phyloP scores from a whole-genome alignment of 2,888 invertebrate species.

The Danaus chrysippus region DNA sequence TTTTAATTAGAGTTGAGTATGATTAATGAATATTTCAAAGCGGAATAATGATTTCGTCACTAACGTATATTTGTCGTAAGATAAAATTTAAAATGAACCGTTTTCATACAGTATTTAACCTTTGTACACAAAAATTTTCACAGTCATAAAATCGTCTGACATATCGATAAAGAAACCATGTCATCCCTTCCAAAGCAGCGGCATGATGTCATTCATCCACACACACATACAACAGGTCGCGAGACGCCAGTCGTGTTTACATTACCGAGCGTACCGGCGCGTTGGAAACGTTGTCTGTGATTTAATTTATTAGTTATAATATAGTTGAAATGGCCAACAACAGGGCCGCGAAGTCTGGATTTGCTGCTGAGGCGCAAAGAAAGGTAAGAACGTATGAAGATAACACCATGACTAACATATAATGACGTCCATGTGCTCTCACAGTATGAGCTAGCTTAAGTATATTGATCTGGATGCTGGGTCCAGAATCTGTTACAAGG shows the following conservation, averaged over 20 bases:
- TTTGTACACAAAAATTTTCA: background rate
- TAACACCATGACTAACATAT: constrained; percentile 5
- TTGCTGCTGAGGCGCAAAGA: constrained; percentile 96
- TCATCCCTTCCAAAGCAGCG: constrained; percentile 37
- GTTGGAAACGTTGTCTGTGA: constrained; percentile 61
- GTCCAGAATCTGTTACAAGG: constrained; percentile 65
- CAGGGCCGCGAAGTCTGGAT: constrained; percentile 94
- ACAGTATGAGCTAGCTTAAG: constrained; percentile 18
- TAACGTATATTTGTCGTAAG: no score
- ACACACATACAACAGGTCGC: constrained; percentile 67
- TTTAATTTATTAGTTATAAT: constrained; percentile 59
- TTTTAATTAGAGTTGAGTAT: no score
- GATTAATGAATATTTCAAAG: no score
- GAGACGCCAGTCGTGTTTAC: constrained; percentile 66
- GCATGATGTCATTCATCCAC: constrained; percentile 75
- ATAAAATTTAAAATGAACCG: no score
- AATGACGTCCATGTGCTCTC: constrained; percentile 3
- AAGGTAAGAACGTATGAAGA: constrained; percentile 83
- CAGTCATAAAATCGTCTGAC: constrained; percentile 5
- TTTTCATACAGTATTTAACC: no score
- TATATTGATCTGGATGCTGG: constrained; percentile 73
- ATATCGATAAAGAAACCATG: constrained; percentile 19
- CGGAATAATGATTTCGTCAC: no score
- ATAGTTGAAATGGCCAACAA: constrained; percentile 84
- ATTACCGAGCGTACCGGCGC: constrained; percentile 51